phyloP scores from a whole-genome alignment of 2,888 invertebrate species.

The Cerceris ruficornis region DNA sequence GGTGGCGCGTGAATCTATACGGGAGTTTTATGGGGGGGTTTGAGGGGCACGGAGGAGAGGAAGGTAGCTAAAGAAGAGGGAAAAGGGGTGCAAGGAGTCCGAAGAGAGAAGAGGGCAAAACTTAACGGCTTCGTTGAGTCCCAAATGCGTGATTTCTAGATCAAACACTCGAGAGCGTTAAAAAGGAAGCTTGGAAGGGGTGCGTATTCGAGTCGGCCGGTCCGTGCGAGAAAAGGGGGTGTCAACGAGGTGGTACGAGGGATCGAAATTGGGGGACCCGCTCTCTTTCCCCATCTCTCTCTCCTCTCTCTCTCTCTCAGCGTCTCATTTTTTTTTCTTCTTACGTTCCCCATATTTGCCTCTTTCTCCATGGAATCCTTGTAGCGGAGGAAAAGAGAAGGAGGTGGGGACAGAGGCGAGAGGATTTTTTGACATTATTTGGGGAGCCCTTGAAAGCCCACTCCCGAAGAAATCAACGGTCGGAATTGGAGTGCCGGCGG shows the following conservation, averaged over 20 bases:
- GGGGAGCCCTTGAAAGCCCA: slow-evolving; percentile 66
- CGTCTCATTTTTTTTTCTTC: slow-evolving; percentile 1
- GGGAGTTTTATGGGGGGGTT: neutral
- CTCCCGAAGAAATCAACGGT: slow-evolving; percentile 69
- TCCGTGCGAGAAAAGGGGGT: slow-evolving; percentile 52
- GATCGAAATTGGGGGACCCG: slow-evolving; percentile 54
- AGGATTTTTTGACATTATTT: slow-evolving; percentile 71
- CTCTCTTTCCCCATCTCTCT: slow-evolving; percentile 18
- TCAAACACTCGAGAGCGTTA: slow-evolving; percentile 74
- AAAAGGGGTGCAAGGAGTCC: slow-evolving; percentile 32
- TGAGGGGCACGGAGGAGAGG: slow-evolving; percentile 15
- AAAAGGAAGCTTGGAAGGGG: slow-evolving; percentile 68
- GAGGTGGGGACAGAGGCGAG: slow-evolving; percentile 19
- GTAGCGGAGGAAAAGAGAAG: slow-evolving; percentile 1
- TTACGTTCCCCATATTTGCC: slow-evolving; percentile 18
- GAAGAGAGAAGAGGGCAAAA: slow-evolving; percentile 58
- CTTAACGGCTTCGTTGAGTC: slow-evolving; percentile 67
- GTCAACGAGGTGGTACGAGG: slow-evolving; percentile 59
- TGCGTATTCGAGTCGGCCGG: slow-evolving; percentile 55
- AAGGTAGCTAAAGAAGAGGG: slow-evolving; percentile 19
- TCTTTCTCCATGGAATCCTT: slow-evolving; percentile 17
- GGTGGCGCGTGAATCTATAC: slow-evolving; percentile 57
- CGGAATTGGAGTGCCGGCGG: slow-evolving; percentile 50
- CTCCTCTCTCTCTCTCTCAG: slow-evolving; percentile 7
- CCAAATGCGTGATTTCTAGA: slow-evolving; percentile 72